Base-by-base conservation (phyloP, 2,113 vertebrate species). In the Pseudopodoces humilis region DNA sequence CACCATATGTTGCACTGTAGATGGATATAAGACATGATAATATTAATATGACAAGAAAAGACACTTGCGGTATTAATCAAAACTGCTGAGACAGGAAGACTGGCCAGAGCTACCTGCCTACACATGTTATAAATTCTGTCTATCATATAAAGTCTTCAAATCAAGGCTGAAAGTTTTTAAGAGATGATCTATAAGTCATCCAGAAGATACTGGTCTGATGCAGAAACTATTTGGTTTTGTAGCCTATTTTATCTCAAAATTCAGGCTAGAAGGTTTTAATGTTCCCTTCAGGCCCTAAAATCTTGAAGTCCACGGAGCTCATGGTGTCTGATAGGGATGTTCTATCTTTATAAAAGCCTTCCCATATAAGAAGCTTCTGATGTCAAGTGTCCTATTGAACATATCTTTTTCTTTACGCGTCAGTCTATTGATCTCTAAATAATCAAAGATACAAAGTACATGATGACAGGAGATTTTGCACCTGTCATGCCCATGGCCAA, bases 91-190 rank as follows among this genome's bases (percentile, higher is more conserved):
- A 83, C 71, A 77, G 1, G 6, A 46, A 50, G 56, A 63, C 35
- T 88, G 71, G 63, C 19, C 17, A 67, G 24, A 80, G 35, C 28
- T 41, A 58, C 64, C 24, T 88, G 44, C 39, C 25, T 43, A 77
- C 17, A 47, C 67, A 71, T 24, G 33, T 17, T 46, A 33, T 67
- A 88, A 68, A 50, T 78, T 75, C n/a, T 80, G 4, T 49, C 65
- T 69, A 31, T 81, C 79, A 86, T 43, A 64, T 28, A 30, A 88
- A 83, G 83, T 93, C 83, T 94, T 92, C 85, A 94, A 72, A 83
- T 50, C 46, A 83, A 83, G 75, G 35, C 50, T 88, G 75, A 39
- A 90, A 81, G 8, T 41, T 78, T 82, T 84, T 44, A 86, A 93
- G 47, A 63, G 17, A 52, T 64, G 3, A 72, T 64, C 74, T 85